Conservation (phyloP, 1,140 invertebrate species). For the roundworm (Caenorhabditis elegans) region WBcel235 BX284603.4:10066501-10067000, state of each 20-base stretch:
- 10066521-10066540: not conserved
- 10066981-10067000: too few species aligned
- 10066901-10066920: not conserved
- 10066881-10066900: not conserved
- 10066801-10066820: not conserved
- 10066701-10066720: not conserved
- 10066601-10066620: slow-evolving; percentile 2
- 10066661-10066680: not conserved
- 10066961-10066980: not conserved
- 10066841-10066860: not conserved
- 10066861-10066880: not conserved
- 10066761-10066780: not conserved
- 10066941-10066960: too few species aligned
- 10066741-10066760: not conserved
- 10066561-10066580: not conserved
- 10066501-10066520: not conserved
- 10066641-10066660: not conserved
- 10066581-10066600: not conserved
- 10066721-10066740: not conserved
- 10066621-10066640: not conserved
- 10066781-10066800: not conserved
- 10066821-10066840: too few species aligned
- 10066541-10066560: not conserved
- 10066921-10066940: not conserved
- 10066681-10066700: not conserved